Evolutionary conservation across 2,888 invertebrate species (phyloP).

Genomic region (Kuschelorhynchus macadamiae): DNA sequence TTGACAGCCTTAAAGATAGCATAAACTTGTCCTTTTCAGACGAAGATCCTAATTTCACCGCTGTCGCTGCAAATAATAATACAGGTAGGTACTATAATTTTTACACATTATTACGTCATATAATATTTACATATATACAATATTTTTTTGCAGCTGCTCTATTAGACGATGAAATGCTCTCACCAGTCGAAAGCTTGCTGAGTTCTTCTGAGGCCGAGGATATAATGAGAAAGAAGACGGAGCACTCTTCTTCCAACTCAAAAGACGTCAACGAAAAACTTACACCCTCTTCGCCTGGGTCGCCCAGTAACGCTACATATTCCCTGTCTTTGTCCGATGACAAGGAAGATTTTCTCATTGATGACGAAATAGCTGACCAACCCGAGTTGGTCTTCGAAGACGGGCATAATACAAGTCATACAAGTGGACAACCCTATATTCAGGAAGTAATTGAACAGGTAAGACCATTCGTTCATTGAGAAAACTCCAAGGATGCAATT

Average conservation of each 20-base stretch:
- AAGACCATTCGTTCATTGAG: no score
- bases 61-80: slow-evolving; percentile 78
- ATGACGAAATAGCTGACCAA: slow-evolving; percentile 93
- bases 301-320: slow-evolving; percentile 82
- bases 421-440: neutral
- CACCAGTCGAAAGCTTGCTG: slow-evolving; percentile 85
- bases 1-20: slow-evolving; percentile 52
- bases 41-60: slow-evolving; percentile 83
- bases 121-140: no score
- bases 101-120: no score
- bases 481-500: no score
- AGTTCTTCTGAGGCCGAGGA: slow-evolving; percentile 76
- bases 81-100: no score
- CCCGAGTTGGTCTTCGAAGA: slow-evolving; percentile 86
- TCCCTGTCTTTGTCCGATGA: slow-evolving; percentile 87
- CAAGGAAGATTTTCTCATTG: slow-evolving; percentile 83
- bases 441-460: neutral
- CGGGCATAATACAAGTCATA: slow-evolving; percentile 60
- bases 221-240: slow-evolving; percentile 59
- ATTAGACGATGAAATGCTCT: slow-evolving; percentile 80
- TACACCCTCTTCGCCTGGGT: slow-evolving; percentile 75
- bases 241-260: slow-evolving; percentile 68
- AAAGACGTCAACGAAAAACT: slow-evolving; percentile 68
- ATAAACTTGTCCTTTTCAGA: slow-evolving; percentile 75
- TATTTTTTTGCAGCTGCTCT: slow-evolving; percentile 63